Conservation (phyloP, 30 jellyfish, hydroid and myxozoan species). For the Clytia hemisphaerica region DNA sequence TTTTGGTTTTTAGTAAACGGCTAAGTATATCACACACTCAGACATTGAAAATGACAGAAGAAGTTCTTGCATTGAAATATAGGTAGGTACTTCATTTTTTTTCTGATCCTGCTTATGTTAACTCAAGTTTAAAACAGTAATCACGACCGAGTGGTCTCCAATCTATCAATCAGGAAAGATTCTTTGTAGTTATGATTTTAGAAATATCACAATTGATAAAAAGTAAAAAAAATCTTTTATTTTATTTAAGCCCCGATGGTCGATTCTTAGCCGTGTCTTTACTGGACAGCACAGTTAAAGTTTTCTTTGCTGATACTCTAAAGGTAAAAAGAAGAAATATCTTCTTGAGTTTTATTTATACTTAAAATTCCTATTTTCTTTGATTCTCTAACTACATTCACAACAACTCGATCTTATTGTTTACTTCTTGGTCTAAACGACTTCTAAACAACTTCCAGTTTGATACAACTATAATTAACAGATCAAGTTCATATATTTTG, state of each 20-base stretch:
- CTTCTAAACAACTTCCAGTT: background rate
- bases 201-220: background rate
- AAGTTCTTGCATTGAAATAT: conserved; percentile 63
- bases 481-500: background rate
- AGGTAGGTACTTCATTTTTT: conserved; percentile 32
- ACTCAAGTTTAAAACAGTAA: background rate
- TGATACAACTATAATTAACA: background rate
- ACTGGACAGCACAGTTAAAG: conserved; percentile 88
- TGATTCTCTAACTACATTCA: too few species aligned
- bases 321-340: conserved; percentile 32
- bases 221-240: background rate
- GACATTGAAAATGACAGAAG: conserved; percentile 94
- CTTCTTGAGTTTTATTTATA: background rate
- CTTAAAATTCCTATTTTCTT: background rate
- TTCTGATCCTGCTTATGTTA: background rate
- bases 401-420: too few species aligned
- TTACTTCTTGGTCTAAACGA: too few species aligned
- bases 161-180: background rate
- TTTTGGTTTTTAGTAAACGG: conserved; percentile 34
- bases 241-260: conserved; percentile 74
- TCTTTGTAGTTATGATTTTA: background rate
- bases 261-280: conserved; percentile 80
- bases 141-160: background rate
- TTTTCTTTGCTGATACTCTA: conserved; percentile 84
- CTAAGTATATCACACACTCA: conserved; percentile 74